These are phyloP conservation scores for Acleris cristana DNA, from an alignment of 2,888 invertebrate species.

Conservation along the genomic window DNA sequence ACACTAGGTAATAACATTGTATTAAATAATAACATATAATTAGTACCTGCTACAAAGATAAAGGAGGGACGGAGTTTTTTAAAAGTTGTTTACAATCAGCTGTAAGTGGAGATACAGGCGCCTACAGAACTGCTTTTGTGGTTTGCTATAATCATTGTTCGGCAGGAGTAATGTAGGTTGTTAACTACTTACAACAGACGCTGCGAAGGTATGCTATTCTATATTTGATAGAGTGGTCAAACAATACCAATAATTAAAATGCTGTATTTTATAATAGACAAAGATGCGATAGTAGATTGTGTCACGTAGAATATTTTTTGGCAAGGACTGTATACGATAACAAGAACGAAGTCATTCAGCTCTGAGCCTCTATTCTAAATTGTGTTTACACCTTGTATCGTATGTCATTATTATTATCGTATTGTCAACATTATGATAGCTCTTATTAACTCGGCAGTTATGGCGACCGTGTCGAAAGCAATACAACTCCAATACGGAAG, in stretches of 20 bases:
- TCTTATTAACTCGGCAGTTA: too few species aligned
- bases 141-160: slow-evolving; percentile 39
- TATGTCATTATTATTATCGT: too few species aligned
- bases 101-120: slow-evolving; percentile 72
- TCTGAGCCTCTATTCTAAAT: too few species aligned
- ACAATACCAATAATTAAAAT: slow-evolving; percentile 17
- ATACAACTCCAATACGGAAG: too few species aligned
- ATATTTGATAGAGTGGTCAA: slow-evolving; percentile 17
- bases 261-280: neutral
- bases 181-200: slow-evolving; percentile 36
- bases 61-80: slow-evolving; percentile 74
- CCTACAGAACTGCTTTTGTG: slow-evolving; percentile 50
- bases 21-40: slow-evolving; percentile 81
- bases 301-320: too few species aligned
- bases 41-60: slow-evolving; percentile 78
- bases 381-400: too few species aligned
- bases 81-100: slow-evolving; percentile 78
- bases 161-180: slow-evolving; percentile 39
- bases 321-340: too few species aligned
- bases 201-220: slow-evolving; percentile 12
- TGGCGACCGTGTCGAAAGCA: too few species aligned
- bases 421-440: too few species aligned
- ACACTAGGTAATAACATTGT: slow-evolving; percentile 76
- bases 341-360: too few species aligned
- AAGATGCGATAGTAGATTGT: too few species aligned